Conservation (phyloP, 2,888 invertebrate species). For the Acleris sparsana region DNA sequence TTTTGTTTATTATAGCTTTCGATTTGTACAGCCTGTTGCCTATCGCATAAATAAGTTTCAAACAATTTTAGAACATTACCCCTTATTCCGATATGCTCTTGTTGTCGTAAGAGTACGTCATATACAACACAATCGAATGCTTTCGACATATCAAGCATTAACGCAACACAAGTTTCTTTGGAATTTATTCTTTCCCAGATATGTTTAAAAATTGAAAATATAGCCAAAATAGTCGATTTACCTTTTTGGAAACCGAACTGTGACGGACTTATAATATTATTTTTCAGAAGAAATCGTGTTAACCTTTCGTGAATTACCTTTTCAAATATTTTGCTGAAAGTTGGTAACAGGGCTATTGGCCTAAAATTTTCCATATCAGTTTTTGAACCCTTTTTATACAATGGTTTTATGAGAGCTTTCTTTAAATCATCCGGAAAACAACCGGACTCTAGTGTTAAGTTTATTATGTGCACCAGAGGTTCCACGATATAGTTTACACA, state of each 20-base stretch:
- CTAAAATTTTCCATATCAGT: constrained; percentile 10
- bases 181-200: constrained; percentile 2
- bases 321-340: constrained; percentile 1
- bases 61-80: no score
- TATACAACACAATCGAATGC: no score
- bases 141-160: no score
- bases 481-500: not conserved
- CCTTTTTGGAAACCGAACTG: constrained; percentile 20
- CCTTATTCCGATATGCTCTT: no score
- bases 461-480: constrained; percentile 13
- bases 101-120: no score
- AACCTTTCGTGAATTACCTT: not conserved
- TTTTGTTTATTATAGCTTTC: not conserved
- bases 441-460: constrained; percentile 8
- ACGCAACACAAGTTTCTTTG: no score
- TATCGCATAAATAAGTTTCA: no score
- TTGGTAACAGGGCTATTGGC: not conserved
- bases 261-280: constrained; percentile 1
- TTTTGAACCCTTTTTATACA: constrained; percentile 13
- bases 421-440: constrained; percentile 14
- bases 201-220: constrained; percentile 4
- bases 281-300: not conserved
- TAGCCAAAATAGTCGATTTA: constrained; percentile 9
- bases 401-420: constrained; percentile 8
- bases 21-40: no score